Evolutionary conservation across 2,888 invertebrate genomes (phyloP), one percentile per base, ranked within the genome.

Genomic region (Prosopocoilus inquinatus): DNA sequence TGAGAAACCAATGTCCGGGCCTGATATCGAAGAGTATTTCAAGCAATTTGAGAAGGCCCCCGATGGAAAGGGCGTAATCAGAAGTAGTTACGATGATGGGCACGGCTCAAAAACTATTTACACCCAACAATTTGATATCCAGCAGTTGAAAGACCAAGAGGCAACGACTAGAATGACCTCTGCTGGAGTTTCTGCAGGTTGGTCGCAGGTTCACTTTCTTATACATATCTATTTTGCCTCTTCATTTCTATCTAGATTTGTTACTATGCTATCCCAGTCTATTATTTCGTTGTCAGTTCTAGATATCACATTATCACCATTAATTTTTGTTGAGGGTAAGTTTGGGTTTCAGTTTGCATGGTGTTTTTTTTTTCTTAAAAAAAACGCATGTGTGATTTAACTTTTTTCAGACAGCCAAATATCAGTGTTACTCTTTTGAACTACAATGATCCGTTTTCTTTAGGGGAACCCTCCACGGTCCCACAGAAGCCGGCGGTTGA

Each of bases 1-100:
- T 15, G 60, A 63, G 13, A 53, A 60, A 38, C 45, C 51, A 50
- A 56, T 47, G 9, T 58, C 66, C 13, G 66, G 64, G 36, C 53
- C 60, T 13, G 71, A 75, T 50, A 68, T 74, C 38, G 71, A 75
- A 57, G 66, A 72, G 8, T 74, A 73, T 58, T 66, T 74, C 28
- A 68, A 67, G 53, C 65, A 65, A 55, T 61, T 67, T 28, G 53
- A 50, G 9, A 44, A 53, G 33, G 66, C 65, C 20, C 56, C 56
- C 46, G 60, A 64, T 48, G 59, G 65, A 20, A 64, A 67, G 45
- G 63, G 64, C n/a, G 53, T 69, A 3, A 63, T 68, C 20, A 70
- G 69, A 50, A 70, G 70, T 4, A 62, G 61, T 16, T 67, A 67
- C 13, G 73, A 73, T 57, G 66, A 62, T 20, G 20, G 20, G 20